These are phyloP conservation scores for Calidris pygmaea DNA, from an alignment of 2,113 vertebrate species.

Conservation along the genomic window DNA sequence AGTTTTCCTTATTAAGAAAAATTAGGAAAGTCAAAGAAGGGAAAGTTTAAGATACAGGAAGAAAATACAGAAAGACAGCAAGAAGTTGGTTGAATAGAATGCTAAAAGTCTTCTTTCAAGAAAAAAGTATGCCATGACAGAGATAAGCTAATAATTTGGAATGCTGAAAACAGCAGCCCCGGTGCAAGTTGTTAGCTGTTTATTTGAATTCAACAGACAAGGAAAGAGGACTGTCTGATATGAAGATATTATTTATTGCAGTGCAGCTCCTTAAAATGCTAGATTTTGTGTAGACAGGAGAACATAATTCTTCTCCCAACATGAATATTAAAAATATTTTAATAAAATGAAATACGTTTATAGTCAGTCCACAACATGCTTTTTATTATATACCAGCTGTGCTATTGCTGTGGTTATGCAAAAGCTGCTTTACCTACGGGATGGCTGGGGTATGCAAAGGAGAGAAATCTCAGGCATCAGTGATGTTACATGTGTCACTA, in stretches of 20 bases:
- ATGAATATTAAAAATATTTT: neutral
- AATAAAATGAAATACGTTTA: neutral
- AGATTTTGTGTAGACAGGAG: neutral
- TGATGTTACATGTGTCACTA: neutral
- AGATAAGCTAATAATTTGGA: neutral
- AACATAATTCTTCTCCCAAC: neutral
- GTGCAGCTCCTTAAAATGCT: neutral
- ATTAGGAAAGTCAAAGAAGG: neutral
- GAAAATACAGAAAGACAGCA: accelerated
- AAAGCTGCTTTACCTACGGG: neutral
- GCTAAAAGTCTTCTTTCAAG: neutral
- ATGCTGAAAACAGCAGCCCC: neutral
- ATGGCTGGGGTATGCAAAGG: neutral
- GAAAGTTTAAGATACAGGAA: neutral
- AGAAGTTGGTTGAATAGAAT: neutral
- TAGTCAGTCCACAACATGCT: neutral
- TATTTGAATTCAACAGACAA: neutral
- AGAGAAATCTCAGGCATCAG: neutral
- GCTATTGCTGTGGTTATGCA: neutral
- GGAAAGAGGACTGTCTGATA: neutral
- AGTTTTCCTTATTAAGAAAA: neutral
- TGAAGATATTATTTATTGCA: neutral
- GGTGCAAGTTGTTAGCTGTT: neutral
- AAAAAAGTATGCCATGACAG: neutral
- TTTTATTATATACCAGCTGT: neutral